Base-by-base conservation (phyloP, 92 coral and sea anemone species). In the Epizoanthus scotinus region DNA sequence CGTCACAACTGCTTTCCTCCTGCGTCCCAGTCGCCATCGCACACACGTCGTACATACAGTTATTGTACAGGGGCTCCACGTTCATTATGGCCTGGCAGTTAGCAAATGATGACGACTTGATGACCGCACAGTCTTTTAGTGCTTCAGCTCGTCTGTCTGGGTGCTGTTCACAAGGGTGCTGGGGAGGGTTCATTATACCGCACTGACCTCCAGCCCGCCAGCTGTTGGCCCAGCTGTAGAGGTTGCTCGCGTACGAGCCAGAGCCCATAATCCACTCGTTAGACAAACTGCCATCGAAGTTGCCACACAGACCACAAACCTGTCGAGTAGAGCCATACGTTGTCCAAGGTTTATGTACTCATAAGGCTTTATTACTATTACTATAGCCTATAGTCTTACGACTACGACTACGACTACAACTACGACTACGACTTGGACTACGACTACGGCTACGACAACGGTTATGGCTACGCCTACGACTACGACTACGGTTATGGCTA, bases 291-390 rank as follows among this genome's bases (percentile, higher is more conserved):
- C 85, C 53, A 26, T 81, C 85, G 31, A 67, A 81, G 77, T 81
- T 81, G n/a, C 85, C 85, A 58, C 85, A 81, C 53, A 81, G 52
- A 52, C 85, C 85, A 81, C 85, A 81, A 5, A 81, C 85, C 85
- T 81, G 66, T 38, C 22, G 60, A 50, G 19, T 8, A 12, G 26
- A 49, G 10, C 63, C 20, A 2, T 25, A 26, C 3, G 9, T 10
- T 60, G 8, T 15, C 7, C 40, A 34, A 3, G 40, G 6, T 34
- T 2, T 34, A 34, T 0, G 5, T 34, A 34, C 40, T 34, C 40
- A 34, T 34, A 34, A 34, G 40, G 40, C 5, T 34, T 34, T 5
- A 34, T 34, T 3, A 34, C 40, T 0, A 34, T 34, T 3, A 34
- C 40, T 5, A 6, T 34, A 34, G n/a, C n/a, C n/a, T n/a, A n/a